Evolutionary conservation across 2,797 vertebrate species (phyloP), one percentile per base, ranked within the genome.

Genomic region (Centroberyx gerrardi): DNA sequence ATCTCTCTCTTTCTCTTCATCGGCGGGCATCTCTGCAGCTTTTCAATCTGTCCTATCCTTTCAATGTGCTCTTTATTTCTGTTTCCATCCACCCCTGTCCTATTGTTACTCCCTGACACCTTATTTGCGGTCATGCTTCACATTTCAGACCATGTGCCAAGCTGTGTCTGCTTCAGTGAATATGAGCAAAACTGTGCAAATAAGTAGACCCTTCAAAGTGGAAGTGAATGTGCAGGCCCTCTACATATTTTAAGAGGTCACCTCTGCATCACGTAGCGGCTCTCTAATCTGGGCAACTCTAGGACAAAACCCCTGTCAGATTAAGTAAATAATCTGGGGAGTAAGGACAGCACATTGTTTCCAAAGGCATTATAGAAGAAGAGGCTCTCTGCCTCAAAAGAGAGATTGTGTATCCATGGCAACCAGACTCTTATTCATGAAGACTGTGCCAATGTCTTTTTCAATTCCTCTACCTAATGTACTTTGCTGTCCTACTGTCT

Each of bases 341-440:
- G 67, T 78, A 66, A 86, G 68, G 79, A 68, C 55, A 29, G 72
- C 27, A 83, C 82, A 84, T 81, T 87, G 68, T 88, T 87, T 83
- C 68, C 76, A 54, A 79, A 86, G 84, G 81, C 71, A 82, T 86
- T 58, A 22, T 60, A 70, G 68, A 62, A 58, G 84, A 77, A 76
- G 36, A 58, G 62, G 81, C 68, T 78, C 40, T 60, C 27, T 3
- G 46, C 12, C 69, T 85, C 62, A 62, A 85, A 83, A 87, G 86
- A 85, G 71, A 88, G 71, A 74, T 63, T 76, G 80, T 52, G 89
- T 93, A 80, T 87, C 93, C 90, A 93, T 93, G 86, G 86, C 80
- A 94, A 94, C 92, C 83, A 74, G 87, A 90, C 83, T 88, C 85
- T 71, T 83, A 62, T 87, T 86, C 74, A 86, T 83, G 81, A 66